Percentiles rank a stretch among this genome's conserved stretches.
phyloP scores from a whole-genome alignment of 2,113 vertebrate species.

The Columba livia region DNA sequence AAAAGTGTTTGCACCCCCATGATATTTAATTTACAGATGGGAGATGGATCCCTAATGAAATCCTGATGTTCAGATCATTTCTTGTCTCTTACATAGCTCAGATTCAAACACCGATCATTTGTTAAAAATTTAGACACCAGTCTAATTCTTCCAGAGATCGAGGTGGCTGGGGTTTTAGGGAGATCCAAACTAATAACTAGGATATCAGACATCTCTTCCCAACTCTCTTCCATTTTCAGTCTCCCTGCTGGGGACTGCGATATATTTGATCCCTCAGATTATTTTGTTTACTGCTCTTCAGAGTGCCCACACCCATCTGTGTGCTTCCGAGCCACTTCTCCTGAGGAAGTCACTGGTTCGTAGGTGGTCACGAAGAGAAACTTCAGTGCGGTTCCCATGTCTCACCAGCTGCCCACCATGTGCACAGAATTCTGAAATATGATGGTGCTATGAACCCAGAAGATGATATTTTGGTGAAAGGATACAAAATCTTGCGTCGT shows the following conservation, averaged over 20 bases:
- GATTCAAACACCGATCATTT: background rate
- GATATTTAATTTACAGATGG: background rate
- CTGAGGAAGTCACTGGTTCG: accelerated
- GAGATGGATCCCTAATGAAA: background rate
- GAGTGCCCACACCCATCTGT: background rate
- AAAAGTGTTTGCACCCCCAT: background rate
- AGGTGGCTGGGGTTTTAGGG: background rate
- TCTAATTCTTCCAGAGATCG: background rate
- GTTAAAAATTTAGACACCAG: background rate
- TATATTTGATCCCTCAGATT: background rate
- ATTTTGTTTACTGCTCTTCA: background rate
- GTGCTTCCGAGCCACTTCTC: background rate
- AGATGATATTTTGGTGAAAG: background rate
- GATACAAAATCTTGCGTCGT: background rate
- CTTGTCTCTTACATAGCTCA: background rate
- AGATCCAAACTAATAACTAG: background rate
- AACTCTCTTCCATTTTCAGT: background rate
- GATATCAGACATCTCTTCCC: background rate
- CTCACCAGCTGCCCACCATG: background rate
- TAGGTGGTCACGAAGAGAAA: background rate
- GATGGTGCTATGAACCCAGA: background rate
- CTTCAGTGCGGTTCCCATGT: background rate
- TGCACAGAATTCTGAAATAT: background rate
- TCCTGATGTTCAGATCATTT: background rate
- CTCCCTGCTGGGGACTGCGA: background rate